A percentile compares a stretch with the other conserved stretches of the same genome.
These are phyloP conservation scores for Acronicta alni DNA, from an alignment of 2,888 invertebrate species.

Conservation along the genomic window DNA sequence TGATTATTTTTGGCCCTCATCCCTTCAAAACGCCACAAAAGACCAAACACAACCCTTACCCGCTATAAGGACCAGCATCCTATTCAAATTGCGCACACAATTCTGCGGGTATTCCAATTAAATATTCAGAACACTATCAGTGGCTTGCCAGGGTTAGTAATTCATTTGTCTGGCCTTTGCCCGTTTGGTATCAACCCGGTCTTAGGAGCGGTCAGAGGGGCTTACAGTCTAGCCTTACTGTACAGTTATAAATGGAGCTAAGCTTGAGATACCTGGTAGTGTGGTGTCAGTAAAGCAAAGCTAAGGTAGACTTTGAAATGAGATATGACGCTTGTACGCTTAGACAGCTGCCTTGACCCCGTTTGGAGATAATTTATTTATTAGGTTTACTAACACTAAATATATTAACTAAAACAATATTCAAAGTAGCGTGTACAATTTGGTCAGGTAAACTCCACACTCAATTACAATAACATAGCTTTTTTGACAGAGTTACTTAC, in stretches of 20 bases:
- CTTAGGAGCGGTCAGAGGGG: conserved; percentile 30
- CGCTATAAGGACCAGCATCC: conserved; percentile 14
- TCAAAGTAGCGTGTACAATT: no score
- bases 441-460: no score
- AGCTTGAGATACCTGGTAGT: not conserved
- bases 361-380: no score
- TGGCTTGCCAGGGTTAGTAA: conserved; percentile 19
- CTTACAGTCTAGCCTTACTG: conserved; percentile 11
- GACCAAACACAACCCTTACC: conserved; percentile 2
- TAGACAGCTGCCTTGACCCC: not conserved
- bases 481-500: no score
- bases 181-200: conserved; percentile 9
- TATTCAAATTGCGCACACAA: conserved; percentile 42
- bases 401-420: no score
- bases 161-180: conserved; percentile 42
- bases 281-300: conserved; percentile 5
- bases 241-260: conserved; percentile 14
- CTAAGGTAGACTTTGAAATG: conserved; percentile 3
- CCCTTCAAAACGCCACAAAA: not conserved
- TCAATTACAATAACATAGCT: no score
- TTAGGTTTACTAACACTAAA: no score
- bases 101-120: conserved; percentile 31
- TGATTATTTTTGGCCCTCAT: no score
- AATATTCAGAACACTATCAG: conserved; percentile 52
- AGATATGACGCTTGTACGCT: conserved; percentile 6